phyloP scores from a whole-genome alignment of 2,888 invertebrate genomes.

The Diplolepis rosae region DNA sequence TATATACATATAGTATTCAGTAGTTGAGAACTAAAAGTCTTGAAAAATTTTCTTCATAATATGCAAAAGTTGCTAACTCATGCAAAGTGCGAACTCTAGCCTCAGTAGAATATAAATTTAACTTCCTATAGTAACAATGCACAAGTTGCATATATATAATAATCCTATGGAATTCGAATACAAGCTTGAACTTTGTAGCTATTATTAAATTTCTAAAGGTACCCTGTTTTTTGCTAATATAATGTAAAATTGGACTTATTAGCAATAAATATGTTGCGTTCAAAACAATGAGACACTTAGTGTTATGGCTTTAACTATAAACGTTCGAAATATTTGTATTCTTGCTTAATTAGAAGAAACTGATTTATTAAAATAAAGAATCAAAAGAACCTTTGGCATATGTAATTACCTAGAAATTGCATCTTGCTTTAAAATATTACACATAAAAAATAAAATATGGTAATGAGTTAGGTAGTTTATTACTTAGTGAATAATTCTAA shows the following conservation, averaged over 20 bases:
- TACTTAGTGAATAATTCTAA: not conserved
- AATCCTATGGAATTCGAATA: not conserved
- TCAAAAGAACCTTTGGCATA: not conserved
- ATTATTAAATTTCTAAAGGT: not conserved
- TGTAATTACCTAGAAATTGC: not conserved
- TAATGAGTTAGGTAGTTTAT: not conserved
- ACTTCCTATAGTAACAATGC: not conserved
- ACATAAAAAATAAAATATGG: conserved; percentile 1
- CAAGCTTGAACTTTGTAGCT: not conserved
- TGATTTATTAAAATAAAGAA: not conserved
- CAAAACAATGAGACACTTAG: not conserved
- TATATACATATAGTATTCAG: too few relatives aligned
- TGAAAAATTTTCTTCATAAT: not conserved
- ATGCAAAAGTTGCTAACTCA: not conserved
- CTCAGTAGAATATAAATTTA: not conserved
- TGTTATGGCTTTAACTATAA: not conserved
- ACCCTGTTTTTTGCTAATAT: not conserved
- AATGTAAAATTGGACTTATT: not conserved
- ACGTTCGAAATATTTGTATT: not conserved
- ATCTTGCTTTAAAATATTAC: conserved; percentile 3
- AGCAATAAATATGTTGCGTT: not conserved
- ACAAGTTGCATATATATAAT: not conserved
- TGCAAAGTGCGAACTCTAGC: not conserved
- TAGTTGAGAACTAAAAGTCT: too few relatives aligned
- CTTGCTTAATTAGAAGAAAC: not conserved